Base-by-base conservation (phyloP, 2,888 invertebrate genomes). In the Synanthedon tipuliformis region DNA sequence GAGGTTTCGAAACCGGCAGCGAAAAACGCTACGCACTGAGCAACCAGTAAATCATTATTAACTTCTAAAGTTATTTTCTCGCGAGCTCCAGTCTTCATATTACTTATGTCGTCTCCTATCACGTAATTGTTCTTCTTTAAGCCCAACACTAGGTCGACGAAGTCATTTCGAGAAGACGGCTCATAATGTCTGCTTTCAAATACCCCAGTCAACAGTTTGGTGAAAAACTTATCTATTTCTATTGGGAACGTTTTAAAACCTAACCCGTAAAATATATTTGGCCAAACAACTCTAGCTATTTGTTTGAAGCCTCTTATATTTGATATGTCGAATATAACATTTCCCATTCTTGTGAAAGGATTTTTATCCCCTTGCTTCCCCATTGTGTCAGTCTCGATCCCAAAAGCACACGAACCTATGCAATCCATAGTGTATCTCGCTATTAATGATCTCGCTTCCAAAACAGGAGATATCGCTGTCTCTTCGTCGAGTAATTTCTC, bases 1-100 rank as follows among this genome's bases (percentile, higher is more conserved):
- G 78, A 73, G 0, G 79, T 78, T 15, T 80, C 80, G 50, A 65
- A 80, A 0, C 80, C 80, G 18, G 76, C 79, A 0, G 65, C 67
- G 40, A 78, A 80, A 53, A 91, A 90, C 0, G 88, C 64, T 40
- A 89, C 78, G 10, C 81, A 75, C 54, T 89, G 89, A 0, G 88
- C 83, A 0, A 78, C 76, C 34, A 88, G 56, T 54, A 84, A 68
- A 5, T 78, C 65, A 8, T 75, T 54, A 1, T 71, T 69, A 11
- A 84, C 51, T 1, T 69, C 66, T 11, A 85, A 48, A 11, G 51
- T 54, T 3, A 52, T 50, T 23, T 53, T 56, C 8, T 51, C 54
- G 10, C 16, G 54, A 1, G 23, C 48, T 4, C 51, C 59, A 2
- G 41, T 50, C n/a, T 57, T 56, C 58, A 69, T 58, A 41, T 71